Percentiles rank a stretch among this genome's conserved stretches.
These are phyloP conservation scores for Oryzias woworae DNA, from an alignment of 2,113 vertebrate genomes.

Conservation along the genomic window DNA sequence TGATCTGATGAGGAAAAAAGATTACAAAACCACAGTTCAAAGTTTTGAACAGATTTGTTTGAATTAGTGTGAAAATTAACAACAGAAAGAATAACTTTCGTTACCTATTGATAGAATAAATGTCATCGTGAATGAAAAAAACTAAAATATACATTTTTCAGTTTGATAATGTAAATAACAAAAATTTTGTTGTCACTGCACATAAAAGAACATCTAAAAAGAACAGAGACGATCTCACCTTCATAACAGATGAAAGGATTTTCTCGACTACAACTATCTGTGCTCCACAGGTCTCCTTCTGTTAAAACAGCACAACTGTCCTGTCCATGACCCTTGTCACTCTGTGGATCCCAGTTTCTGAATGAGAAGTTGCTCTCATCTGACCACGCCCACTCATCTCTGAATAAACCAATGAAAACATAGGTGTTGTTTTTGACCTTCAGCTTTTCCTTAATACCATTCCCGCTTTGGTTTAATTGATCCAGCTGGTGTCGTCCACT, in stretches of 20 bases:
- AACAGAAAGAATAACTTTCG: too few species aligned
- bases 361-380: neutral
- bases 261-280: rapidly evolving
- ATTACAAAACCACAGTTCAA: too few species aligned
- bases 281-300: constrained; percentile 4
- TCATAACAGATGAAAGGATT: constrained; percentile 30
- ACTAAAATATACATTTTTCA: neutral
- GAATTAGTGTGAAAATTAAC: too few species aligned
- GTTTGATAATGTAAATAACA: neutral
- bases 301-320: constrained; percentile 1
- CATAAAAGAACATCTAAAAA: too few species aligned
- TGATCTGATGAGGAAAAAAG: too few species aligned
- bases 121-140: too few species aligned
- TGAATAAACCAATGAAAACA: constrained; percentile 2
- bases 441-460: rapidly evolving
- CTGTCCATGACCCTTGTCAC: neutral
- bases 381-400: constrained; percentile 1
- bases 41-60: too few species aligned
- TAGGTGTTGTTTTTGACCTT: rapidly evolving
- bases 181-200: too few species aligned
- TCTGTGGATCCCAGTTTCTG: constrained; percentile 9
- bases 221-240: constrained; percentile 6
- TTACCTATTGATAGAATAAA: neutral
- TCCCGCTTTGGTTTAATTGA: neutral
- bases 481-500: neutral